phyloP scores from a whole-genome alignment of 37 sponge, comb jelly and placozoan genomes.

The Ianthella basta region DNA sequence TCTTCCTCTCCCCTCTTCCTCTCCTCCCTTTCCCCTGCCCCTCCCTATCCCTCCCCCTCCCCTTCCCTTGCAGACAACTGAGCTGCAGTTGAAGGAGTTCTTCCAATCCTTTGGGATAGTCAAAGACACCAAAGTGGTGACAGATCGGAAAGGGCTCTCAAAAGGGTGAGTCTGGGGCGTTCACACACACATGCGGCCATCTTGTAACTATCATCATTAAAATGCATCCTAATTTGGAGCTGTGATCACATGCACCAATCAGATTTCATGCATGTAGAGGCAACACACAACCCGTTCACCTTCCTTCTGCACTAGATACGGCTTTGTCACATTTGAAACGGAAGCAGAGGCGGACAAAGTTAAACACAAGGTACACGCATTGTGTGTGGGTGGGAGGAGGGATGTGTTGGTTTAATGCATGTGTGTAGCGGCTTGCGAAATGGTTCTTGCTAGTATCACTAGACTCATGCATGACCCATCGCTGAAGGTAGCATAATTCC shows the following conservation, averaged over 20 bases:
- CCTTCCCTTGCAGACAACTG: conserved; percentile 62
- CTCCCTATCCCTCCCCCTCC: no score
- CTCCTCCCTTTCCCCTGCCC: no score
- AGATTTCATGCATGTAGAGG: background rate
- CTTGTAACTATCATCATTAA: background rate
- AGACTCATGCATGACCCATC: no score
- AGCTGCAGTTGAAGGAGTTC: conserved; percentile 68
- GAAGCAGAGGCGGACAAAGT: conserved; percentile 74
- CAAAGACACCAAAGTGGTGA: conserved; percentile 82
- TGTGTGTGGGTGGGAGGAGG: no score
- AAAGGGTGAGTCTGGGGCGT: conserved; percentile 64
- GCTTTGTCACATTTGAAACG: conserved; percentile 81
- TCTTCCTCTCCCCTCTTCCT: no score
- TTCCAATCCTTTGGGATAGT: conserved; percentile 77
- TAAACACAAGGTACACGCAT: conserved; percentile 49
- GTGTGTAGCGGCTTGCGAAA: no score
- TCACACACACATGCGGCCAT: background rate
- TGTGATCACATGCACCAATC: background rate
- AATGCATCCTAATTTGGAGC: background rate
- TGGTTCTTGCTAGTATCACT: no score
- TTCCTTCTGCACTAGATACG: conserved; percentile 57
- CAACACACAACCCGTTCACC: background rate
- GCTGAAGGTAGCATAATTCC: no score
- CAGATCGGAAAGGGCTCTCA: conserved; percentile 76
- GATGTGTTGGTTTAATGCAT: no score